These are phyloP conservation scores for Sciurus vulgaris DNA, from an alignment of 2,797 vertebrate species.

Conservation along the genomic window DNA sequence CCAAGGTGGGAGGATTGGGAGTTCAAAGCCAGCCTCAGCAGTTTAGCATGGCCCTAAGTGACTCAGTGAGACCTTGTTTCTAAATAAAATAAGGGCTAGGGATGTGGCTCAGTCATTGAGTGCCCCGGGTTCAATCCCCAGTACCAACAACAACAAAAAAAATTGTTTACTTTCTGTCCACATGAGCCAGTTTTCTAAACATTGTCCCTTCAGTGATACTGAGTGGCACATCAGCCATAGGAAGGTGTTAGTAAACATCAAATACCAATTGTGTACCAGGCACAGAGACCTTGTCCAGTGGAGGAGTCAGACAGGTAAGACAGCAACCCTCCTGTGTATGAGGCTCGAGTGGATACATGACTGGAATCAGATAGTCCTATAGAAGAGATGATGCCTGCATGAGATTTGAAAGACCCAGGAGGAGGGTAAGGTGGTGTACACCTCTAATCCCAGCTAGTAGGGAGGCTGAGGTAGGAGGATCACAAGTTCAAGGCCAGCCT, in stretches of 20 bases:
- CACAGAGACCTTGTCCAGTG: background rate
- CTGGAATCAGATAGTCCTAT: background rate
- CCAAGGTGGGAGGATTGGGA: too few relatives aligned
- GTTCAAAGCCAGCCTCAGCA: too few relatives aligned
- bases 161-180: slow-evolving; percentile 9
- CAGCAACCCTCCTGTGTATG: background rate
- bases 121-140: too few relatives aligned
- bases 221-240: background rate
- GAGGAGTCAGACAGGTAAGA: background rate
- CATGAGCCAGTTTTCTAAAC: background rate
- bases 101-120: too few relatives aligned
- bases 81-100: too few relatives aligned
- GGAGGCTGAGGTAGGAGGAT: background rate
- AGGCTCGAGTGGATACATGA: background rate
- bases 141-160: background rate
- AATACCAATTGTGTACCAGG: background rate
- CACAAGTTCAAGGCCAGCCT: background rate
- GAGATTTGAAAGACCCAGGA: background rate
- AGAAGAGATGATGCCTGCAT: background rate
- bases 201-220: background rate
- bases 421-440: background rate
- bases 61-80: too few relatives aligned
- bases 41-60: too few relatives aligned
- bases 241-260: background rate
- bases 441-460: background rate